A percentile compares a stretch with the other conserved stretches of the same genome.
These are phyloP conservation scores for Saccostrea cuccullata DNA, from an alignment of 1,140 invertebrate genomes.

Conservation along the genomic window DNA sequence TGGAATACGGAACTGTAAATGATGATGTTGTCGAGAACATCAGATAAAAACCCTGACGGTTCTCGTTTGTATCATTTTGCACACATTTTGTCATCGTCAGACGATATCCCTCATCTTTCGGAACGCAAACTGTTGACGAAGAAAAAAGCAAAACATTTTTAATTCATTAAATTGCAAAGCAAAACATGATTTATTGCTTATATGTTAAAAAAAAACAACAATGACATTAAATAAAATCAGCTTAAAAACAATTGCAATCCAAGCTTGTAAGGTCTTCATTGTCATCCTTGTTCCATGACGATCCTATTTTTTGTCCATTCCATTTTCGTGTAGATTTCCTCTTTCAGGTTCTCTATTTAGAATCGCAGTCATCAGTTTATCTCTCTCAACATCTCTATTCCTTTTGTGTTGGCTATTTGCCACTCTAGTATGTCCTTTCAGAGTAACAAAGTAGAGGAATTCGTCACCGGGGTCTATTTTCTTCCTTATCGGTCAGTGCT, in stretches of 20 bases:
- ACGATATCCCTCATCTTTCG: conserved; percentile 14
- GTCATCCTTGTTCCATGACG: neutral
- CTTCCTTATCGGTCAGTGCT: conserved; percentile 34
- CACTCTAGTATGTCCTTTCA: conserved; percentile 45
- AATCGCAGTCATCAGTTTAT: conserved; percentile 11
- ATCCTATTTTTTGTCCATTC: neutral
- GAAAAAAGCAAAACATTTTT: neutral
- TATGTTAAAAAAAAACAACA: neutral
- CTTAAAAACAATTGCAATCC: neutral
- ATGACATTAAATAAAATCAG: neutral
- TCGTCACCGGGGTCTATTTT: conserved; percentile 33
- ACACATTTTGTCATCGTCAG: conserved; percentile 22
- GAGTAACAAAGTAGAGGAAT: conserved; percentile 42
- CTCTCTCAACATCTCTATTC: conserved; percentile 25
- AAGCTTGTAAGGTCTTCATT: neutral
- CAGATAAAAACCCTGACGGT: neutral
- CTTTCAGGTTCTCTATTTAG: neutral
- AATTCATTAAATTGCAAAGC: neutral
- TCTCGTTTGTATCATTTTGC: conserved; percentile 23
- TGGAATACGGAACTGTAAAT: conserved; percentile 44
- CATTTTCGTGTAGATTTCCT: neutral
- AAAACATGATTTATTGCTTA: neutral
- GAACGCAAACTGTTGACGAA: conserved; percentile 7
- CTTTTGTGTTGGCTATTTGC: conserved; percentile 47
- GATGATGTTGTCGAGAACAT: conserved; percentile 30